Conservation (phyloP, 2,797 vertebrate species). For the Sebastes minor region DNA sequence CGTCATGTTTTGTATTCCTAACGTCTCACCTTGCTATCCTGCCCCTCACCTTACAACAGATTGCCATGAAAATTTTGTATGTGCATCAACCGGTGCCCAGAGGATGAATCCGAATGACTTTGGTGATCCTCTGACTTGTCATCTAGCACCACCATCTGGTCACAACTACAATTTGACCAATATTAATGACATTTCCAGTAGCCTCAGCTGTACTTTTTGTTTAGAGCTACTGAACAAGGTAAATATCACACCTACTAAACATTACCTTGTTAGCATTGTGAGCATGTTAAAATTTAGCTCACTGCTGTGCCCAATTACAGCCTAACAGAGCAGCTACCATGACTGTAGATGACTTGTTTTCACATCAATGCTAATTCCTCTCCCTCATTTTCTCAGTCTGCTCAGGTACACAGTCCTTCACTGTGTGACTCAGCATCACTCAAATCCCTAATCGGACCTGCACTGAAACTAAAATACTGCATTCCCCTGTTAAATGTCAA, state of each 20-base stretch:
- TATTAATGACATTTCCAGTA: no score
- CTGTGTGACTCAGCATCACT: not conserved
- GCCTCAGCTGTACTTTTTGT: not conserved
- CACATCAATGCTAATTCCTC: not conserved
- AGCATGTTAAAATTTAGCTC: not conserved
- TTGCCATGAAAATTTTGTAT: no score
- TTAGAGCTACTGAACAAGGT: not conserved
- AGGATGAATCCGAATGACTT: not conserved
- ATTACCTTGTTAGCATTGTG: not conserved
- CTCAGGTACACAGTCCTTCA: not conserved
- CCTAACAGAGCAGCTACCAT: not conserved
- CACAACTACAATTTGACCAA: not conserved
- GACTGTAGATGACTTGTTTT: not conserved
- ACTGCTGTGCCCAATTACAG: not conserved
- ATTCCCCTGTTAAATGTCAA: not conserved
- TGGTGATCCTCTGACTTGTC: not conserved
- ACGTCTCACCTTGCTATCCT: no score
- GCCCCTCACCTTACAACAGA: no score
- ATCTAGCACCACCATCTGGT: not conserved
- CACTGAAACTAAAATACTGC: not conserved
- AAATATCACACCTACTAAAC: not conserved
- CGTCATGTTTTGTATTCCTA: no score
- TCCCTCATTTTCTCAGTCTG: not conserved
- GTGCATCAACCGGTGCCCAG: not conserved
- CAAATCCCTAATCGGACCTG: not conserved